Base-by-base conservation (phyloP, 2,888 invertebrate genomes). In the Hemicrepidius hirtus region DNA sequence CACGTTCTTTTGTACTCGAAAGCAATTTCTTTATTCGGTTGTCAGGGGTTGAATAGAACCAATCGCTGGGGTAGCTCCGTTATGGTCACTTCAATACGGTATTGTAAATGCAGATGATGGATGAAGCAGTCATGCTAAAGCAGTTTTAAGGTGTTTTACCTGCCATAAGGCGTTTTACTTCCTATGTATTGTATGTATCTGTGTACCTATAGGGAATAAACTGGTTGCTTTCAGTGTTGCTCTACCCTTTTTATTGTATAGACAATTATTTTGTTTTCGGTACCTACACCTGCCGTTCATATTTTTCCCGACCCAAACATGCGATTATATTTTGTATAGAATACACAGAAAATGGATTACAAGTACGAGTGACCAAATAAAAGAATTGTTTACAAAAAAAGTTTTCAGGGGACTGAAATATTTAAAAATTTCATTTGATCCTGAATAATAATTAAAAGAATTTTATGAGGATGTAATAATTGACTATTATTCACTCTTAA, bases 1-100 rank as follows among this genome's bases (percentile, higher is more conserved):
- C 40, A 13, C 60, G 13, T 40, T 55, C 60, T 49, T 71, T 71
- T 40, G 44, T 46, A 40, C 18, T 53, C 35, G 44, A 66, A 76
- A 75, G 75, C 72, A 76, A 77, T 72, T 75, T 77, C 77, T 77
- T 74, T 77, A 77, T 75, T 72, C 71, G 53, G 72, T 67, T 71
- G 75, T 76, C 75, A 75, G 71, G 68, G 55, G 60, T 35, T 74
- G 72, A 74, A 77, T 76, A 73, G 74, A 74, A 59, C 70, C 72
- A 72, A 76, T 77, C 75, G 75, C 66, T 69, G 72, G 71, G 73
- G 71, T 67, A 46, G 60, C 64, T 70, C 71, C 73, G 70, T 66
- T 74, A 71, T 75, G 72, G 75, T 70, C 74, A 74, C 72, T 70
- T 76, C 75, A 75, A 77, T 77, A 65, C 67, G 50, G 50, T 63